Percentiles rank a stretch among this genome's conserved stretches.
These are phyloP conservation scores for Momotus momota DNA, from an alignment of 2,797 vertebrate genomes.

Conservation along the genomic window DNA sequence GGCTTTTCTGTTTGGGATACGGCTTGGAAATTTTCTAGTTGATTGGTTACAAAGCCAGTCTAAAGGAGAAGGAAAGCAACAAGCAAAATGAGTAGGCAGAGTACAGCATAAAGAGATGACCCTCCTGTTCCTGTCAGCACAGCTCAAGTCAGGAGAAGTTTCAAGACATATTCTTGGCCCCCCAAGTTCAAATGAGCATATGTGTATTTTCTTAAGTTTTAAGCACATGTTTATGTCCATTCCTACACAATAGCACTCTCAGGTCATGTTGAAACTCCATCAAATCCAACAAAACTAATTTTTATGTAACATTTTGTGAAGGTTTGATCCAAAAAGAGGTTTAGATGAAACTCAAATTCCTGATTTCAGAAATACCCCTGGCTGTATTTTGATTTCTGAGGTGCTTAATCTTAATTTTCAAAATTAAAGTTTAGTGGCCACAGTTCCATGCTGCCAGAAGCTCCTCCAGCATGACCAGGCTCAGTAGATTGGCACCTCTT, in stretches of 20 bases:
- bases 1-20: slow-evolving; percentile 2
- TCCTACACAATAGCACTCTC: neutral
- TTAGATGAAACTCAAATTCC: neutral
- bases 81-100: neutral
- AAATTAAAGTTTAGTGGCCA: neutral
- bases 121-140: neutral
- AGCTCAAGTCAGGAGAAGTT: neutral
- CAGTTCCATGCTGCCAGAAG: neutral
- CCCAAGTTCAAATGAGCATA: neutral
- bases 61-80: neutral
- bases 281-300: neutral
- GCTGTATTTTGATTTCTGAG: neutral
- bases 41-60: neutral
- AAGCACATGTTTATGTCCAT: neutral
- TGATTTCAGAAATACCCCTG: neutral
- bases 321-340: neutral
- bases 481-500: neutral
- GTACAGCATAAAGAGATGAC: neutral
- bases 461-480: fast-evolving
- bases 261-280: neutral
- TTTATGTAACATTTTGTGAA: neutral
- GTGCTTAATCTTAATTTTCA: neutral
- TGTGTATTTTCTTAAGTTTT: neutral
- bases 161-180: neutral
- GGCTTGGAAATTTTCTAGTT: neutral